These are phyloP conservation scores for Poecile montanus DNA, from an alignment of 2,797 vertebrate genomes.

Conservation along the genomic window DNA sequence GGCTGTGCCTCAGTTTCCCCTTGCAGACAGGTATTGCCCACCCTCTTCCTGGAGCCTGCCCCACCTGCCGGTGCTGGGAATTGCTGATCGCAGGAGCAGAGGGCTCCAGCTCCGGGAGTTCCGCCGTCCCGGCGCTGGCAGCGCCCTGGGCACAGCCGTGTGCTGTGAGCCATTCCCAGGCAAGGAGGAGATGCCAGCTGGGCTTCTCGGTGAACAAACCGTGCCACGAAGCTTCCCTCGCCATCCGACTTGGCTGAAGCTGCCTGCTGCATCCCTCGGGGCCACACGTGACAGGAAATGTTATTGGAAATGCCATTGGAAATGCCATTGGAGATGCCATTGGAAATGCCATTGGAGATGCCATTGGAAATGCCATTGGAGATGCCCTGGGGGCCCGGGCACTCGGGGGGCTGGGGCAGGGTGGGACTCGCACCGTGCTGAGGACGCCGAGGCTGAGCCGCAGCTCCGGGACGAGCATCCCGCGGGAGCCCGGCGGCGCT, in stretches of 20 bases:
- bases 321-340: background rate
- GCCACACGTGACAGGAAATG: too few relatives aligned
- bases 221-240: background rate
- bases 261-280: background rate
- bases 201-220: background rate
- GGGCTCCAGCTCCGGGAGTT: background rate
- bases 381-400: accelerated
- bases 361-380: background rate
- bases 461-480: background rate
- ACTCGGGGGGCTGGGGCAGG: background rate
- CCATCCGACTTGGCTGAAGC: background rate
- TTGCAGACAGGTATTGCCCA: background rate
- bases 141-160: background rate
- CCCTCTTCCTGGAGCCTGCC: background rate
- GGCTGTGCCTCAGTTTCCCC: background rate
- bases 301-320: background rate
- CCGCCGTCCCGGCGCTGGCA: accelerated
- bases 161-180: background rate
- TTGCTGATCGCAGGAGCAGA: accelerated
- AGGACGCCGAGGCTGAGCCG: background rate
- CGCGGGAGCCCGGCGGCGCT: background rate
- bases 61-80: background rate
- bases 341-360: background rate
- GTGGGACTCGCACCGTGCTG: background rate
- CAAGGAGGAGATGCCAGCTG: background rate